phyloP scores from a whole-genome alignment of 2,113 vertebrate genomes.

The Gallinago jamesoni region DNA sequence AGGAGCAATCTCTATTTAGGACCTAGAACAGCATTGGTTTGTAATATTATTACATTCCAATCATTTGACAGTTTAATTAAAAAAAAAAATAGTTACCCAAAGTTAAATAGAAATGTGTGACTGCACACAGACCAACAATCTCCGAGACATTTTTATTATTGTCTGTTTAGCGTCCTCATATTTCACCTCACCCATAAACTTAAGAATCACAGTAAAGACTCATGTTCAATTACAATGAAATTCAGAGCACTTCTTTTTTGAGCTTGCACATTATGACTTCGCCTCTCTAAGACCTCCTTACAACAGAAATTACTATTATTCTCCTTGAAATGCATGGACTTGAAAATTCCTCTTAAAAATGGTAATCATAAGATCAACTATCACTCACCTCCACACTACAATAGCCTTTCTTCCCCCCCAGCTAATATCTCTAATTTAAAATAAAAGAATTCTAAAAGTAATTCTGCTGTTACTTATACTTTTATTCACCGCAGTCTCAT shows the following conservation, averaged over 20 bases:
- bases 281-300: neutral
- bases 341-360: neutral
- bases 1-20: neutral
- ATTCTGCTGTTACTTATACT: neutral
- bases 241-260: neutral
- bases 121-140: neutral
- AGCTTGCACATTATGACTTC: neutral
- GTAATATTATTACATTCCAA: neutral
- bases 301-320: neutral
- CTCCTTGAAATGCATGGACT: neutral
- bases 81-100: neutral
- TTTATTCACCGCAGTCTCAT: neutral
- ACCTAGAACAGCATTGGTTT: neutral
- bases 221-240: neutral
- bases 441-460: neutral
- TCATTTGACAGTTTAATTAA: neutral
- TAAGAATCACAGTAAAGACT: neutral
- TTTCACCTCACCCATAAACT: neutral
- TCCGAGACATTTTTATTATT: neutral
- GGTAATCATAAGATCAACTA: neutral
- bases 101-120: neutral
- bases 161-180: neutral
- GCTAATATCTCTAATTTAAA: neutral
- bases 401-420: neutral
- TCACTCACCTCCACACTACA: neutral